Base-by-base conservation (phyloP, 2,797 vertebrate genomes). In the Sebastes baramenuke region DNA sequence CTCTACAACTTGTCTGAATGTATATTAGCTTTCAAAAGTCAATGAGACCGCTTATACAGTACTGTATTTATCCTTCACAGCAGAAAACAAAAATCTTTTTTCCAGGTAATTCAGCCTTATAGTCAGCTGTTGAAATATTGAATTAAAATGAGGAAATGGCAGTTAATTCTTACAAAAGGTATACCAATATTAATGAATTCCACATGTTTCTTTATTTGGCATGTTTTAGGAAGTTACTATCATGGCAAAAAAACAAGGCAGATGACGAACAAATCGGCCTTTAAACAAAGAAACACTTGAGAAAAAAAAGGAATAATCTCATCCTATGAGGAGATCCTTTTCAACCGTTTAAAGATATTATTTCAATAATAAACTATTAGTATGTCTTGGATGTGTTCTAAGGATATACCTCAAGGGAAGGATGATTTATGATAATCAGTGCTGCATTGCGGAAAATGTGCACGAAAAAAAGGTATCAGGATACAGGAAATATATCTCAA, bases 1-100 rank as follows among this genome's bases (percentile, higher is more conserved):
- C 46, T 64, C 68, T 81, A 71, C 65, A 81, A 22, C 7, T 4
- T 9, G 65, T 58, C 24, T 61, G 18, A 79, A 82, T 54, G 49
- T 22, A 58, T 25, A 60, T 58, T 27, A 24, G 29, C 60, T 80
- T 73, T 85, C 54, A 77, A 29, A 55, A 42, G 69, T 52, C 22
- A 38, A 4, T 29, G 16, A 75, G 14, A 20, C 4, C 29, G 46
- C 12, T 25, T 20, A 18, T 30, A 14, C 8, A 29, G 1, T n/a
- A 20, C 11, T 34, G 1, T n/a, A 7, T 73, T 58, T n/a, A 59
- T 69, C 8, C 9, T 30, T 49, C n/a, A 68, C 14, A 30, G 14
- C 42, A 73, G 42, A 29, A 71, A 65, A 22, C 25, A 46, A 52
- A 49, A 34, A 58, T 76, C 8, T 0, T 2, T 64, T 68, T 64